phyloP scores from a whole-genome alignment of 1,140 invertebrate genomes.

The Ips typographus region DNA sequence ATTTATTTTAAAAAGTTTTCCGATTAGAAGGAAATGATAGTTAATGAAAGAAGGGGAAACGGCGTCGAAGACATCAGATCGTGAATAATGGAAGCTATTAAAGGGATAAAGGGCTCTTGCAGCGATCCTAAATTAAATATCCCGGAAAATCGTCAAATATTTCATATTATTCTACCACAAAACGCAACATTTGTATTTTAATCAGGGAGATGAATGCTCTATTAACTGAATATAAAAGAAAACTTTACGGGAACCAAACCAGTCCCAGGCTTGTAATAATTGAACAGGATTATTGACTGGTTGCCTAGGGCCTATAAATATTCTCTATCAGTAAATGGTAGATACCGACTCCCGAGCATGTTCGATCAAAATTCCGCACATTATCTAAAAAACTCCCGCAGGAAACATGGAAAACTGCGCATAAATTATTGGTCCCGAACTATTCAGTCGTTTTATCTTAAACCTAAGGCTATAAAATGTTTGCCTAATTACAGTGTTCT shows the following conservation, averaged over 20 bases:
- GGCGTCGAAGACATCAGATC: constrained; percentile 25
- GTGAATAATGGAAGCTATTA: constrained; percentile 28
- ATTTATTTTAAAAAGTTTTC: constrained; percentile 32
- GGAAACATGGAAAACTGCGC: not conserved
- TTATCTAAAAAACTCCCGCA: constrained; percentile 4
- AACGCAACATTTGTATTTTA: not conserved
- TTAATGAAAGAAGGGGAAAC: constrained; percentile 27
- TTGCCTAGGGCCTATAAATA: constrained; percentile 1
- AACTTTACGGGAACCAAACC: not conserved
- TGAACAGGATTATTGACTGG: constrained; percentile 1
- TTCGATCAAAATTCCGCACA: constrained; percentile 3
- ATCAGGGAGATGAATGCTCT: not conserved
- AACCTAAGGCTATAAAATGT: no score
- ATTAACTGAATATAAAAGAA: not conserved
- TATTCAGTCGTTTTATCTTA: not conserved
- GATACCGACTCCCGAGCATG: constrained; percentile 2
- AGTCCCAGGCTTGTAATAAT: constrained; percentile 1
- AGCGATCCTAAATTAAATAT: constrained; percentile 25
- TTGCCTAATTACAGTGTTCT: no score
- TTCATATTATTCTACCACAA: no score
- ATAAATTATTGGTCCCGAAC: not conserved
- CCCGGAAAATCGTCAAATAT: constrained; percentile 20
- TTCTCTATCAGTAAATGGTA: constrained; percentile 2
- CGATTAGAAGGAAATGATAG: constrained; percentile 29
- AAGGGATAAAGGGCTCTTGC: constrained; percentile 14